A percentile compares a stretch with the other conserved stretches of the same genome.
These are phyloP conservation scores for Carassius gibelio DNA, from an alignment of 2,113 vertebrate genomes.

Conservation along the genomic window DNA sequence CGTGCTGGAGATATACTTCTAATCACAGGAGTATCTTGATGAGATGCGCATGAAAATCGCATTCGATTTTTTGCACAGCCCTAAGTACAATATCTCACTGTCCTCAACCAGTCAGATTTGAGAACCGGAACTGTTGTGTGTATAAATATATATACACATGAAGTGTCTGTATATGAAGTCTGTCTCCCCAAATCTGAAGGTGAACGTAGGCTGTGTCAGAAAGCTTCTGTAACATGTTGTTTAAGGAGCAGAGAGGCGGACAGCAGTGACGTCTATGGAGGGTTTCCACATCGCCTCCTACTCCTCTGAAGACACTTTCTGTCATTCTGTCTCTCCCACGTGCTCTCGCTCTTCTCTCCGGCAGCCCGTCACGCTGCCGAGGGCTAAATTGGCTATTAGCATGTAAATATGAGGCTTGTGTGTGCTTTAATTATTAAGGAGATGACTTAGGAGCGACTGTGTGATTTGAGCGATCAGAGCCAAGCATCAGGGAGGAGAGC, in stretches of 20 bases:
- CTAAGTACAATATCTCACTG: too few species aligned
- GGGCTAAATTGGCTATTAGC: slow-evolving; percentile 56
- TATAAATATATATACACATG: too few species aligned
- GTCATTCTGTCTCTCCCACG: slow-evolving; percentile 25
- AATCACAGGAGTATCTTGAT: too few species aligned
- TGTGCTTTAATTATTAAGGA: slow-evolving; percentile 46
- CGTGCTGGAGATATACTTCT: too few species aligned
- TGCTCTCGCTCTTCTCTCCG: slow-evolving; percentile 13
- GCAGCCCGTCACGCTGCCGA: neutral
- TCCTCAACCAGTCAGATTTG: too few species aligned
- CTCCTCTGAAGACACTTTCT: slow-evolving; percentile 28
- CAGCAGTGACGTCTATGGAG: slow-evolving; percentile 22
- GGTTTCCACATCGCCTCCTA: slow-evolving; percentile 27
- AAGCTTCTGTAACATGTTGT: neutral
- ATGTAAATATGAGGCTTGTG: slow-evolving; percentile 46
- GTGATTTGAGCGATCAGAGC: slow-evolving; percentile 50
- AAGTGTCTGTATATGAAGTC: too few species aligned
- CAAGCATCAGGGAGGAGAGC: neutral
- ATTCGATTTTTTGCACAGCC: too few species aligned
- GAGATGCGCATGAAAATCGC: too few species aligned
- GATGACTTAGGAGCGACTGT: slow-evolving; percentile 29
- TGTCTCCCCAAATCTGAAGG: neutral
- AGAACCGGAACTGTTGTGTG: too few species aligned
- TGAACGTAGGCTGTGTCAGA: slow-evolving; percentile 1
- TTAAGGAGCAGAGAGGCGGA: slow-evolving; percentile 26